Percentiles rank a stretch among this genome's conserved stretches.
Conservation (phyloP, 64 coral and sea anemone species). For the Montipora efflorescens region DNA sequence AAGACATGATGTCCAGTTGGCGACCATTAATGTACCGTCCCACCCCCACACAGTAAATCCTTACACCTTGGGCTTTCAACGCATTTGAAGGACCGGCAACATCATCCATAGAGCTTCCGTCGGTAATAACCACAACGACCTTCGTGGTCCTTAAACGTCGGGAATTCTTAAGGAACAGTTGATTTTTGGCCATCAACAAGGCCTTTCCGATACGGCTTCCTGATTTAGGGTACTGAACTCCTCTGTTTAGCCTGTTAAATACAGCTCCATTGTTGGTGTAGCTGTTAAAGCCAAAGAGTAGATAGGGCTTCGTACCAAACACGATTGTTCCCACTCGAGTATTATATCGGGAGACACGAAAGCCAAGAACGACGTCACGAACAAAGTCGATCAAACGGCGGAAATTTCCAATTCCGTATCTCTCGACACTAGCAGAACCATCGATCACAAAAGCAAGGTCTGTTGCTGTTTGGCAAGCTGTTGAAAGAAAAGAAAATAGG, state of each 20-base stretch:
- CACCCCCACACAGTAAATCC: conserved; percentile 64
- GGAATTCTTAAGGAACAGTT: conserved; percentile 48
- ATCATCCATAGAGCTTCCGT: conserved; percentile 70
- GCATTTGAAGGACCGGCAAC: conserved; percentile 45
- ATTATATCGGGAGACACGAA: conserved; percentile 59
- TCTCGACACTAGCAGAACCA: conserved; percentile 68
- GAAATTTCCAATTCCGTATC: conserved; percentile 73
- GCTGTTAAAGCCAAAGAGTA: conserved; percentile 63
- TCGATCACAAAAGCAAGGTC: conserved; percentile 69
- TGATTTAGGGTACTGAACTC: conserved; percentile 61
- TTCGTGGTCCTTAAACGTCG: conserved; percentile 41
- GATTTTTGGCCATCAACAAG: conserved; percentile 45
- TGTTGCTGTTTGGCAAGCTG: conserved; percentile 65
- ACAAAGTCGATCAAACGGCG: conserved; percentile 51
- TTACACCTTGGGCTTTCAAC: conserved; percentile 62
- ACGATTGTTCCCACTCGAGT: conserved; percentile 48
- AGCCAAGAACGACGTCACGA: conserved; percentile 45
- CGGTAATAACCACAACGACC: conserved; percentile 64
- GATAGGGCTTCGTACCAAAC: conserved; percentile 52
- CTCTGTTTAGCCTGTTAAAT: conserved; percentile 51
- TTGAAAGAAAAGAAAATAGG: neutral
- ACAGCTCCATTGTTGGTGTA: conserved; percentile 69
- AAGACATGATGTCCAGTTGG: conserved; percentile 67
- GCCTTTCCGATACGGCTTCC: conserved; percentile 64
- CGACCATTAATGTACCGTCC: conserved; percentile 75